Percentiles rank a stretch among this genome's conserved stretches.
Evolutionary conservation across 2,113 vertebrate species (phyloP).

Genomic region (Muntiacus muntjak): DNA sequence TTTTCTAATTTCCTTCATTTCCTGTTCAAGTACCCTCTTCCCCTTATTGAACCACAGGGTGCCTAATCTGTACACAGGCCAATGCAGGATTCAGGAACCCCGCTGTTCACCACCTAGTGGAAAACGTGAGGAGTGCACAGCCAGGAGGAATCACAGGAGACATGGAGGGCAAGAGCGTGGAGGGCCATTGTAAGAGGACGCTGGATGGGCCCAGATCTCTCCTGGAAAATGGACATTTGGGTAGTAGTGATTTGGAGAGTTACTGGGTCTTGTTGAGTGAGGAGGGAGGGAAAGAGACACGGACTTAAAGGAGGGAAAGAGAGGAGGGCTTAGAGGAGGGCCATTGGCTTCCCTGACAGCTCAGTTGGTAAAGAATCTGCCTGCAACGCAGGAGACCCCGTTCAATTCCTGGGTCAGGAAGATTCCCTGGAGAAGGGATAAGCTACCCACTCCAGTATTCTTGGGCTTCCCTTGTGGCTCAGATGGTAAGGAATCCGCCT

Average conservation of each 20-base stretch:
- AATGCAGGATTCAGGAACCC: no score
- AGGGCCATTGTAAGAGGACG: background rate
- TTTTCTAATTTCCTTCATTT: background rate
- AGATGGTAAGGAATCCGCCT: background rate
- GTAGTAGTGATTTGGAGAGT: background rate
- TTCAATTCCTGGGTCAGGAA: background rate
- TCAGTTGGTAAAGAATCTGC: background rate
- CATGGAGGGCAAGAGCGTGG: background rate
- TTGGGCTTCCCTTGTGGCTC: background rate
- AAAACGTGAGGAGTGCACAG: background rate
- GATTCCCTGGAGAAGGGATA: background rate
- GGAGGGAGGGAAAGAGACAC: background rate
- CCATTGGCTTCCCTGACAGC: background rate
- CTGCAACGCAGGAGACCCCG: background rate
- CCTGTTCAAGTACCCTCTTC: background rate
- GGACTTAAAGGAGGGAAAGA: background rate
- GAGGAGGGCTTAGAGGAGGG: background rate
- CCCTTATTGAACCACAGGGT: no score
- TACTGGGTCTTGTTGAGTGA: background rate
- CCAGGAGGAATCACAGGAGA: background rate
- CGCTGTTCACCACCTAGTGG: background rate
- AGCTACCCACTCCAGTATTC: background rate
- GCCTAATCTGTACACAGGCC: background rate
- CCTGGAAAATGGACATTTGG: background rate
- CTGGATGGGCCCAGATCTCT: fast-evolving